Evolutionary conservation across 2,888 invertebrate species (phyloP).

Genomic region (Crematogaster levior): DNA sequence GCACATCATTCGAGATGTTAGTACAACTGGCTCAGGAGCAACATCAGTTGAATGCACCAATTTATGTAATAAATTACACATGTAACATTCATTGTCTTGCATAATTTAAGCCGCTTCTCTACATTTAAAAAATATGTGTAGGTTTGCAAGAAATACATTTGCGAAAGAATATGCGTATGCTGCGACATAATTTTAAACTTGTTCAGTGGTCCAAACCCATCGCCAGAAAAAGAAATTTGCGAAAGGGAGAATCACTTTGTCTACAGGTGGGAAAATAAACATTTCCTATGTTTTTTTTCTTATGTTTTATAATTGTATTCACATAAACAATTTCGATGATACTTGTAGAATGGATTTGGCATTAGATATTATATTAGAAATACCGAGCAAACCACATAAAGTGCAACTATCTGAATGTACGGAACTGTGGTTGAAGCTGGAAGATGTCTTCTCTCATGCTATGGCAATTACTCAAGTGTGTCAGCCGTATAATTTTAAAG

Average conservation of each 20-base stretch:
- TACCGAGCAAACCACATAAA: conserved; percentile 74
- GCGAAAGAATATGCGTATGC: conserved; percentile 81
- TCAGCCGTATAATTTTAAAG: conserved; percentile 82
- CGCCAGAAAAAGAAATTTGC: conserved; percentile 76
- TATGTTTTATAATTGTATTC: not conserved
- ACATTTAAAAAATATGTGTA: conserved; percentile 59
- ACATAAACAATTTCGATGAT: not conserved
- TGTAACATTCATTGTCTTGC: conserved; percentile 11
- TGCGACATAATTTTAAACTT: conserved; percentile 80
- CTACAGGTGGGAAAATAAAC: conserved; percentile 75
- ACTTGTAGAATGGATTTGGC: conserved; percentile 81
- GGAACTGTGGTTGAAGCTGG: conserved; percentile 81
- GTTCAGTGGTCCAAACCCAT: conserved; percentile 77
- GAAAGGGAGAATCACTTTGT: conserved; percentile 83
- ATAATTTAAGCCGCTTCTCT: conserved; percentile 12
- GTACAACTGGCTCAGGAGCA: conserved; percentile 81
- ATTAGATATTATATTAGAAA: conserved; percentile 80
- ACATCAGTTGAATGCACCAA: conserved; percentile 79
- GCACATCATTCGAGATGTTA: conserved; percentile 78
- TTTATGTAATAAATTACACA: conserved; percentile 77
- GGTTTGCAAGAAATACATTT: conserved; percentile 82
- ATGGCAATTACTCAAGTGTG: conserved; percentile 85
- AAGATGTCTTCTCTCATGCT: conserved; percentile 84
- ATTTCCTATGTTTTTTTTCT: not conserved
- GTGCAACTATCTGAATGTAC: conserved; percentile 76